Percentiles rank a stretch among this genome's conserved stretches.
Conservation (phyloP, 2,113 vertebrate genomes). For the Halichoeres trimaculatus region DNA sequence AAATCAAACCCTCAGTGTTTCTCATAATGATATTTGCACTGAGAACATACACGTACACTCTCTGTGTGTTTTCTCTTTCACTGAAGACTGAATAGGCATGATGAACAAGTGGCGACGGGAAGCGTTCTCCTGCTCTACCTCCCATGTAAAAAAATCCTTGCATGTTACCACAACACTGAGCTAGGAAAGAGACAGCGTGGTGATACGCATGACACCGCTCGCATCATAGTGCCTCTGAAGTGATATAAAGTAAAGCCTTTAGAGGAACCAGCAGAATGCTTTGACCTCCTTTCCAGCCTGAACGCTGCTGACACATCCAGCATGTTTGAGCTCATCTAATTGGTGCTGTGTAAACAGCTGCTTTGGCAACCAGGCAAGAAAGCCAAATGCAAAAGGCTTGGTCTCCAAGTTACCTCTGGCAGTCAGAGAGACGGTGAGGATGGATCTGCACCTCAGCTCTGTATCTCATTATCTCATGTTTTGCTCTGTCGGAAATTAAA, state of each 20-base stretch:
- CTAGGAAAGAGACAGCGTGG: not conserved
- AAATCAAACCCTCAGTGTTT: too few relatives aligned
- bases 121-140: not conserved
- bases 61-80: not conserved
- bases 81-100: not conserved
- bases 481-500: too few relatives aligned
- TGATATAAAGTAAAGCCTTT: not conserved
- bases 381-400: not conserved
- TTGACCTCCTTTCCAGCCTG: not conserved
- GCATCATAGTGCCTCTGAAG: not conserved
- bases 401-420: slow-evolving; percentile 4
- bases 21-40: not conserved
- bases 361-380: slow-evolving; percentile 39
- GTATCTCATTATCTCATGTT: too few relatives aligned
- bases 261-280: not conserved
- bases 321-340: slow-evolving; percentile 42
- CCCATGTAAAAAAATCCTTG: not conserved
- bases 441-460: too few relatives aligned
- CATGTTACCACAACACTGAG: not conserved
- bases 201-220: not conserved
- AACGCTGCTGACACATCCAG: slow-evolving; percentile 1
- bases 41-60: not conserved
- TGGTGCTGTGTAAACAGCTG: slow-evolving; percentile 38
- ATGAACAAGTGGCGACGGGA: not conserved
- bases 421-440: slow-evolving; percentile 13